A percentile compares a stretch with the other conserved stretches of the same genome.
phyloP scores from a whole-genome alignment of 2,113 vertebrate genomes.

The Ceuthmochares aereus region DNA sequence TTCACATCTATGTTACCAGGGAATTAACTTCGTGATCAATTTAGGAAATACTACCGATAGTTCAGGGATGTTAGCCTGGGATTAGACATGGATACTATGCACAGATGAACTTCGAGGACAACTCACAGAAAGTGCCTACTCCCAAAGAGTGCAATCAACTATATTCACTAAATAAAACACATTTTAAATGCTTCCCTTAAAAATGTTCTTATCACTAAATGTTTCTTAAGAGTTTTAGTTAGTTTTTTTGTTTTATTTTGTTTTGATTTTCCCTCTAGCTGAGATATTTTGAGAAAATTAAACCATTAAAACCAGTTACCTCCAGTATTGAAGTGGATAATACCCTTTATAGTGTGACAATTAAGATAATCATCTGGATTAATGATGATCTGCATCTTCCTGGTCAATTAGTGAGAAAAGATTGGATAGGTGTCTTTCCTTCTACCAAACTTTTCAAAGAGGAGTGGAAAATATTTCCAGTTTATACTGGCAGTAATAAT shows the following conservation, averaged over 20 bases:
- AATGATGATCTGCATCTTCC: background rate
- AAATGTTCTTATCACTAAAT: fast-evolving
- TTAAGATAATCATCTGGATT: background rate
- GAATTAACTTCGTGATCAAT: background rate
- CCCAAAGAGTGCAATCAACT: background rate
- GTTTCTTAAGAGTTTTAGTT: background rate
- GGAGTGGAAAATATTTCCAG: background rate
- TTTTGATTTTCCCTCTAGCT: background rate
- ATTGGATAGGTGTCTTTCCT: background rate
- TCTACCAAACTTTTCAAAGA: background rate
- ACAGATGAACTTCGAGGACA: background rate
- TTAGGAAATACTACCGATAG: background rate
- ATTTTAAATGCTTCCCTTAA: background rate
- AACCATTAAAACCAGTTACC: background rate
- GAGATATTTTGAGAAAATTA: background rate
- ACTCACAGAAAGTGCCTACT: background rate
- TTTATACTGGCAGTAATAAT: background rate
- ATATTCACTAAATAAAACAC: background rate
- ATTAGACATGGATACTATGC: background rate
- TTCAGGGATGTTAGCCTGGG: background rate
- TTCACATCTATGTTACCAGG: background rate
- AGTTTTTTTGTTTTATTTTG: fast-evolving
- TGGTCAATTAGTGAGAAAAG: background rate
- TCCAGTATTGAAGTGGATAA: background rate
- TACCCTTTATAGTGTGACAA: background rate